Evolutionary conservation across 2,113 vertebrate genomes (phyloP).

Genomic region (Echinops telfairi): DNA sequence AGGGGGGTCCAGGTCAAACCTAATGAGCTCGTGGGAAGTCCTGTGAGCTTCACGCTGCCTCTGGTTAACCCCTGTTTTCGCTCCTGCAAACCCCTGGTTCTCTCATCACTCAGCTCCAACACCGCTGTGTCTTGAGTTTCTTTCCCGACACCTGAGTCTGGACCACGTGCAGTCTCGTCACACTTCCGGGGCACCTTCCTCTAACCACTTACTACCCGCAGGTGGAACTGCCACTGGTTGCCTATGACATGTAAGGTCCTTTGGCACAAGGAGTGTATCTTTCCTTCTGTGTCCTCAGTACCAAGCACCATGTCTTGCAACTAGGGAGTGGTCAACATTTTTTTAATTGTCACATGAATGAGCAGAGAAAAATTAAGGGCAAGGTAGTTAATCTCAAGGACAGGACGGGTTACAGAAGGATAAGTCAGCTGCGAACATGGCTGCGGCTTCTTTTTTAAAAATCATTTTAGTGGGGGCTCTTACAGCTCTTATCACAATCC

Average conservation of each 20-base stretch:
- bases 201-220: not conserved
- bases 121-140: not conserved
- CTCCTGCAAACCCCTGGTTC: not conserved
- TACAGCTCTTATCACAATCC: too few relatives aligned
- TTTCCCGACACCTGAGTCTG: not conserved
- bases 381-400: slow-evolving; percentile 21
- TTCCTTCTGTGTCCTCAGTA: not conserved
- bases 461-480: too few relatives aligned
- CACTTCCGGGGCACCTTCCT: not conserved
- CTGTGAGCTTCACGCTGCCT: not conserved
- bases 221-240: not conserved
- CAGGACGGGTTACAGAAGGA: not conserved
- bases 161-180: not conserved
- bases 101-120: not conserved
- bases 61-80: not conserved
- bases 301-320: not conserved
- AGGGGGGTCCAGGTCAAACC: not conserved
- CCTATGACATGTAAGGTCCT: not conserved
- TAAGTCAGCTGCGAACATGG: not conserved
- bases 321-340: not conserved
- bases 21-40: not conserved
- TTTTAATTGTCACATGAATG: not conserved
- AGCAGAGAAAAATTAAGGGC: not conserved
- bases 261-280: not conserved
- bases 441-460: too few relatives aligned